These are phyloP conservation scores for Poeciliopsis gracilis DNA, from an alignment of 2,797 vertebrate species.

Conservation along the genomic window DNA sequence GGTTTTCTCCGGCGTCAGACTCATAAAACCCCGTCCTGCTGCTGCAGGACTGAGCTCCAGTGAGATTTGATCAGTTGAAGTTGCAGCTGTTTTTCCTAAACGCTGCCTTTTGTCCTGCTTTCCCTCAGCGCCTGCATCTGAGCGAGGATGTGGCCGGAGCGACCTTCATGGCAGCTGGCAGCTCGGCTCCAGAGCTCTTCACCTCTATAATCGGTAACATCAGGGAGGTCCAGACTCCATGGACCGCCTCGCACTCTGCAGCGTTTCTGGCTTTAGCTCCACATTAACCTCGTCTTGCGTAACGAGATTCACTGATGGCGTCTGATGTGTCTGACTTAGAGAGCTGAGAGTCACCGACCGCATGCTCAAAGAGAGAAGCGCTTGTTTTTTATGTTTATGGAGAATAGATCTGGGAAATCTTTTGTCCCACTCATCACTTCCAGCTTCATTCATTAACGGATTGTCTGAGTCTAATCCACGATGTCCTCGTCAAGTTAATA, in stretches of 20 bases:
- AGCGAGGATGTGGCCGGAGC: slow-evolving; percentile 95
- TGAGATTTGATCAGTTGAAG: background rate
- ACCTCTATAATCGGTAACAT: slow-evolving; percentile 92
- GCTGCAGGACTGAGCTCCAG: background rate
- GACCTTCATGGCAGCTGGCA: slow-evolving; percentile 96
- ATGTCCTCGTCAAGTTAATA: background rate
- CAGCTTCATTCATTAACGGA: background rate
- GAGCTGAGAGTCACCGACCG: background rate
- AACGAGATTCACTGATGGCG: slow-evolving; percentile 9
- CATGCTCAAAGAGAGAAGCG: background rate
- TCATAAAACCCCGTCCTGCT: background rate
- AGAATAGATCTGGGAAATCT: too few relatives aligned
- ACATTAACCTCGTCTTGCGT: slow-evolving; percentile 27
- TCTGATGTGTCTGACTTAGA: background rate
- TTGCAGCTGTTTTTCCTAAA: background rate
- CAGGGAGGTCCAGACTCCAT: background rate
- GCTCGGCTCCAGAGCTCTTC: slow-evolving; percentile 94
- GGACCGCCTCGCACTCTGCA: background rate
- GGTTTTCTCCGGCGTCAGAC: background rate
- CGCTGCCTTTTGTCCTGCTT: background rate
- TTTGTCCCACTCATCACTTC: background rate
- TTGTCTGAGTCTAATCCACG: background rate
- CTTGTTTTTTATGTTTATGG: background rate
- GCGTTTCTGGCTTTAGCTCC: slow-evolving; percentile 26
- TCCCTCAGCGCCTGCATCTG: slow-evolving; percentile 87